Percentiles rank a stretch among this genome's conserved stretches.
Conservation (phyloP, 2,113 vertebrate species). For the Camelus bactrianus region DNA sequence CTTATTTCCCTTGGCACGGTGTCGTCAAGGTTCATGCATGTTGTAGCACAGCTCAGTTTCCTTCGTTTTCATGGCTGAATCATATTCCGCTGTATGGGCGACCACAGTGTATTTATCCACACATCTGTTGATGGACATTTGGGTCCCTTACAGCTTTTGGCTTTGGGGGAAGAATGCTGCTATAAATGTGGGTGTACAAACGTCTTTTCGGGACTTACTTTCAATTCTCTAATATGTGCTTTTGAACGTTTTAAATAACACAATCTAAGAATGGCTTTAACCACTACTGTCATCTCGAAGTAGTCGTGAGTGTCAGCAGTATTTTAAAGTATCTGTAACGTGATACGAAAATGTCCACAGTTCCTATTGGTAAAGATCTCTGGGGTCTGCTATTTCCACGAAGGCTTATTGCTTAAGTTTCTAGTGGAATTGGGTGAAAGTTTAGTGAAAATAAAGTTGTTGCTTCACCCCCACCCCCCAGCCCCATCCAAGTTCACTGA, state of each 20-base stretch:
- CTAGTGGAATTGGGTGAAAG: background rate
- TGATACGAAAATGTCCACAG: background rate
- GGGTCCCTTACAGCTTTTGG: no score
- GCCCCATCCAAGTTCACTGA: no score
- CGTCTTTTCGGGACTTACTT: background rate
- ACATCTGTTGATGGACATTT: background rate
- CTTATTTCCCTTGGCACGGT: accelerated
- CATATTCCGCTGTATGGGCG: accelerated
- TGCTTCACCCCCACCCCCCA: no score
- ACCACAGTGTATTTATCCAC: background rate
- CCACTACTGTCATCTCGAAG: background rate
- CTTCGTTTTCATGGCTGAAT: background rate
- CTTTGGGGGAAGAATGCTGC: background rate
- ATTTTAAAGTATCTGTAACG: background rate
- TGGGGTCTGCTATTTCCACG: background rate
- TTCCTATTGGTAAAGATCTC: background rate
- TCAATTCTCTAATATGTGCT: background rate
- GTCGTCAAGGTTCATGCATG: background rate
- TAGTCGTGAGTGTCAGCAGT: background rate
- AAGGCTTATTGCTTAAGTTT: background rate
- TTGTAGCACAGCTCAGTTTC: accelerated
- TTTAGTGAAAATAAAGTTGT: background rate
- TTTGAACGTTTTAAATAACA: background rate
- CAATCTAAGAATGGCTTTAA: background rate
- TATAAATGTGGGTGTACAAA: accelerated